Conservation (phyloP, 2,113 vertebrate species). For the Bos indicus region DNA sequence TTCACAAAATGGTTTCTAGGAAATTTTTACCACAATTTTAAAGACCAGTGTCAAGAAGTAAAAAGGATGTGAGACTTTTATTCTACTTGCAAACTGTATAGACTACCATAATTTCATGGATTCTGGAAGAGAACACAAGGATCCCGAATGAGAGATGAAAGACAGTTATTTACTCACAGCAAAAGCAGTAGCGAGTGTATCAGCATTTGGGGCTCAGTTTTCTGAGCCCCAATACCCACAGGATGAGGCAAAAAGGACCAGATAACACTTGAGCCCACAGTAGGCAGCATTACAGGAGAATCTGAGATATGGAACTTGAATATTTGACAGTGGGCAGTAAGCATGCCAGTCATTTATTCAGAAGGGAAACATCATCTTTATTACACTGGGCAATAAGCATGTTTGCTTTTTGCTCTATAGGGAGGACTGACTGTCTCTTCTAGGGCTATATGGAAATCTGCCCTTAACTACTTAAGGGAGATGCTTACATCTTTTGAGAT, state of each 20-base stretch:
- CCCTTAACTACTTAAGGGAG: background rate
- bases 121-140: background rate
- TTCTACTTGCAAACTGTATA: background rate
- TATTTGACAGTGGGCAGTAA: background rate
- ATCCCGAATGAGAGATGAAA: background rate
- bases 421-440: background rate
- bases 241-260: background rate
- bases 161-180: background rate
- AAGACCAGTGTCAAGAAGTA: background rate
- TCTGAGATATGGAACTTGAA: background rate
- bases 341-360: background rate
- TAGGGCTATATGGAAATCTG: background rate
- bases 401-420: background rate
- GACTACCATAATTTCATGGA: background rate
- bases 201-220: background rate
- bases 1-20: constrained; percentile 2
- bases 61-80: background rate
- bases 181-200: background rate
- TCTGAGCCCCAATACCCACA: background rate
- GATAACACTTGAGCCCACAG: background rate
- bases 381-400: background rate
- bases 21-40: background rate
- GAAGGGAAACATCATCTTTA: background rate
- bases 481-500: background rate
- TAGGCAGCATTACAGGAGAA: background rate